phyloP scores from a whole-genome alignment of 2,888 invertebrate genomes.

The Caenorhabditis japonica region DNA sequence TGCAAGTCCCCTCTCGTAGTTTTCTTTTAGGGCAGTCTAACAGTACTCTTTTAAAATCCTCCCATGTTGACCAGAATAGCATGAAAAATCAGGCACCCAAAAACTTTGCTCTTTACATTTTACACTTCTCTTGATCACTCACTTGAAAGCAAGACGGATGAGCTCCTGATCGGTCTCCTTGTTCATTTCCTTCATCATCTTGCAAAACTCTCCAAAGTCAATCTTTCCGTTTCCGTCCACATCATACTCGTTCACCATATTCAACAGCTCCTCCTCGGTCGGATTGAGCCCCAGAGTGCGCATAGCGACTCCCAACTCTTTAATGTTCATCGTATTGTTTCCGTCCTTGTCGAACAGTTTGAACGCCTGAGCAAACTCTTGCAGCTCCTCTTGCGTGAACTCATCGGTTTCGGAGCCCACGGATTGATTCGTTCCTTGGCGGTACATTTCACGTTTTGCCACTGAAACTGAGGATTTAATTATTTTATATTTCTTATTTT shows the following conservation, averaged over 20 bases:
- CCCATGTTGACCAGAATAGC: no score
- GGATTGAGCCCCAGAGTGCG: conserved; percentile 77
- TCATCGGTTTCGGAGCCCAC: conserved; percentile 73
- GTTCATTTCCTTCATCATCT: conserved; percentile 78
- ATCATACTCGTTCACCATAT: conserved; percentile 72
- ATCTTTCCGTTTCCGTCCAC: conserved; percentile 78
- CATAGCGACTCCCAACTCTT: conserved; percentile 77
- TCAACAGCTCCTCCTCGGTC: conserved; percentile 69
- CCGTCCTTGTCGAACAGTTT: conserved; percentile 77
- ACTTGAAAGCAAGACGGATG: conserved; percentile 77
- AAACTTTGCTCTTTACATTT: no score
- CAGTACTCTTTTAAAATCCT: no score
- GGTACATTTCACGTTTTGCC: conserved; percentile 70
- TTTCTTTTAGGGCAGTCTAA: no score
- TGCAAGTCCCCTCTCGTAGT: no score
- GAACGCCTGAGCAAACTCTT: conserved; percentile 77
- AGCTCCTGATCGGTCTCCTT: conserved; percentile 77
- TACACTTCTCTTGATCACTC: no score
- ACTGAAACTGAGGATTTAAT: conserved; percentile 25
- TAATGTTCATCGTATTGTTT: conserved; percentile 78
- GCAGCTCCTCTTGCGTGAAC: conserved; percentile 76
- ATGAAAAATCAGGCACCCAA: no score
- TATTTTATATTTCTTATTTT: no score
- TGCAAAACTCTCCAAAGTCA: conserved; percentile 77
- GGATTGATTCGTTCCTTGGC: conserved; percentile 74